These are phyloP conservation scores for Camponotus vicinus DNA, from an alignment of 1,140 invertebrate genomes.

Conservation along the genomic window DNA sequence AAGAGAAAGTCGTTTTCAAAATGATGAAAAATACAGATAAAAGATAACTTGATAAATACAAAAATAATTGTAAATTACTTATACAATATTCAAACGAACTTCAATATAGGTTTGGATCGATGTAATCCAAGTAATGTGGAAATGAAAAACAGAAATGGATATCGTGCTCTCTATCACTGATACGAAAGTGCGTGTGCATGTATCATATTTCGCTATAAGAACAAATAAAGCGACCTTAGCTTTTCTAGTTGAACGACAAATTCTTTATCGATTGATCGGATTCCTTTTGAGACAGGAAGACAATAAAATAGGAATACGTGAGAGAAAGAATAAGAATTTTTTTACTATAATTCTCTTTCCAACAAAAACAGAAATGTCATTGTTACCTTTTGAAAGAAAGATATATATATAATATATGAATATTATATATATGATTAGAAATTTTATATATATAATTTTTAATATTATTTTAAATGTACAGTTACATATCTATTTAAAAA, in stretches of 20 bases:
- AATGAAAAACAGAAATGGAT: slow-evolving; percentile 9
- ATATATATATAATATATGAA: background rate
- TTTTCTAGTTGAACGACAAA: background rate
- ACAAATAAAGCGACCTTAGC: slow-evolving; percentile 6
- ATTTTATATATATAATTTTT: background rate
- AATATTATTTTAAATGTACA: background rate
- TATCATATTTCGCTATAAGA: slow-evolving; percentile 1
- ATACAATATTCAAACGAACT: background rate
- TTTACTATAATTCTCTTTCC: background rate
- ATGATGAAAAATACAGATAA: background rate
- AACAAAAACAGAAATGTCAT: background rate
- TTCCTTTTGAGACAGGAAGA: slow-evolving; percentile 5
- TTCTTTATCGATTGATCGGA: background rate
- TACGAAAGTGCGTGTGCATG: background rate
- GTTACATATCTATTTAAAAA: background rate
- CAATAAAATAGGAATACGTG: background rate
- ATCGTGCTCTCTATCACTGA: background rate
- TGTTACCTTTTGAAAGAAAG: background rate
- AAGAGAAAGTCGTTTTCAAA: no score
- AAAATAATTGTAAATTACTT: background rate
- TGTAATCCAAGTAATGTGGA: background rate
- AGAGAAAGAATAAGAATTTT: background rate
- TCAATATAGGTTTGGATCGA: background rate
- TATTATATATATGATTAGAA: no score
- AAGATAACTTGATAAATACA: background rate